These are phyloP conservation scores for Halcyon leucocephala DNA, from an alignment of 2,797 vertebrate genomes.

Conservation along the genomic window DNA sequence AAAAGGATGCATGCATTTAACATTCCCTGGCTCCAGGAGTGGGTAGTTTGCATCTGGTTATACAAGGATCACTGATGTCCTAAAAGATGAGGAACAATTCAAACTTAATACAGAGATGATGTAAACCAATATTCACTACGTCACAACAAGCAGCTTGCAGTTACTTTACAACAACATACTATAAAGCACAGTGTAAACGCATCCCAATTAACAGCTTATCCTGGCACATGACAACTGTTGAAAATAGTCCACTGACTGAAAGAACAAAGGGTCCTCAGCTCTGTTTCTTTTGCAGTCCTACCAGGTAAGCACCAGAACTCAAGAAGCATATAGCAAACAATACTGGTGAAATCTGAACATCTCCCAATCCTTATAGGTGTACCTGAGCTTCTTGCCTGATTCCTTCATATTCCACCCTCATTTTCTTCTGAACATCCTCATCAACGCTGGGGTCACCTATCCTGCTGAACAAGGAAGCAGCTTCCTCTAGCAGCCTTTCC, in stretches of 20 bases:
- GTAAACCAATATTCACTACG: neutral
- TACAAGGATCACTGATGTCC: neutral
- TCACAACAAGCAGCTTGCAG: neutral
- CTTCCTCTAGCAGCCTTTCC: slow-evolving; percentile 92
- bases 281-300: neutral
- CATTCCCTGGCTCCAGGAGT: neutral
- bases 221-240: neutral
- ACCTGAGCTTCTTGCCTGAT: slow-evolving; percentile 88
- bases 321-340: neutral
- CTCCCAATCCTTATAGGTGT: neutral
- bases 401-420: slow-evolving; percentile 84
- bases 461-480: slow-evolving; percentile 83
- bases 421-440: slow-evolving; percentile 80
- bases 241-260: neutral
- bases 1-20: neutral
- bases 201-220: neutral
- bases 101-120: neutral
- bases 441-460: slow-evolving; percentile 91
- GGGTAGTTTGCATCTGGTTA: neutral
- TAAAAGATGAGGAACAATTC: neutral
- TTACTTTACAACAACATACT: neutral
- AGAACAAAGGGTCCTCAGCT: neutral
- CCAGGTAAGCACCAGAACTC: neutral
- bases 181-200: neutral
- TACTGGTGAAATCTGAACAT: neutral